Percentiles rank a stretch among this genome's conserved stretches.
phyloP scores from a whole-genome alignment of 2,797 vertebrate genomes.

The Sarcophilus harrisii region DNA sequence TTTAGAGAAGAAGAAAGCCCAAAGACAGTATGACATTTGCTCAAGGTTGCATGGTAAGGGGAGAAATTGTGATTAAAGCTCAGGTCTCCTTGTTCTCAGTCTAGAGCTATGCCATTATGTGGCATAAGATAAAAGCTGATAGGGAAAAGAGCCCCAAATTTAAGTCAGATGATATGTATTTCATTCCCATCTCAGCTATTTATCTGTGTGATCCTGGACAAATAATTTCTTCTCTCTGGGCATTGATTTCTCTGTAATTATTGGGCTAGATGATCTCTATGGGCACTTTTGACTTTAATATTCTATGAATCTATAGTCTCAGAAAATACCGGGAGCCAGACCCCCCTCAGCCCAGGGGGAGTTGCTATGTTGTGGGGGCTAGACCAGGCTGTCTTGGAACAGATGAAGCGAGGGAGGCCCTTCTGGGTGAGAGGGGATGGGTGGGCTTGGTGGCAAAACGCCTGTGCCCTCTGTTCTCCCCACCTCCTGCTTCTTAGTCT shows the following conservation, averaged over 20 bases:
- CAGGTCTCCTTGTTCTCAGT: background rate
- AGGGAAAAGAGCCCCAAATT: background rate
- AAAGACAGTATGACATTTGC: background rate
- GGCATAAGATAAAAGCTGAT: background rate
- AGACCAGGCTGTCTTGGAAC: conserved; percentile 26
- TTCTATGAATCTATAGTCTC: background rate
- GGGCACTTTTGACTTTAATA: background rate
- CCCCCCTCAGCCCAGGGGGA: conserved; percentile 44
- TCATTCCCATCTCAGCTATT: background rate
- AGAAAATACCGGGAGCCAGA: background rate
- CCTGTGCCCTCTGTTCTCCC: conserved; percentile 25
- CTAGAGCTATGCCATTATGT: background rate
- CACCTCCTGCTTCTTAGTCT: conserved; percentile 32
- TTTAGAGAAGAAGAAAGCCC: background rate
- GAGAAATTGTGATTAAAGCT: background rate
- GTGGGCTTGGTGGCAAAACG: conserved; percentile 29
- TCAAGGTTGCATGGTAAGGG: background rate
- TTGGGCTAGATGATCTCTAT: background rate
- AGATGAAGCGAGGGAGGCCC: conserved; percentile 17
- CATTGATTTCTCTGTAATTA: background rate
- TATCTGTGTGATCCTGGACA: background rate
- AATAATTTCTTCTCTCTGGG: background rate
- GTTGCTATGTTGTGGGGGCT: conserved; percentile 15
- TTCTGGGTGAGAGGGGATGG: conserved; percentile 21
- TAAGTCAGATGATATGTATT: background rate